Conservation (phyloP, 2,888 invertebrate species). For the Lithodes maja region DNA sequence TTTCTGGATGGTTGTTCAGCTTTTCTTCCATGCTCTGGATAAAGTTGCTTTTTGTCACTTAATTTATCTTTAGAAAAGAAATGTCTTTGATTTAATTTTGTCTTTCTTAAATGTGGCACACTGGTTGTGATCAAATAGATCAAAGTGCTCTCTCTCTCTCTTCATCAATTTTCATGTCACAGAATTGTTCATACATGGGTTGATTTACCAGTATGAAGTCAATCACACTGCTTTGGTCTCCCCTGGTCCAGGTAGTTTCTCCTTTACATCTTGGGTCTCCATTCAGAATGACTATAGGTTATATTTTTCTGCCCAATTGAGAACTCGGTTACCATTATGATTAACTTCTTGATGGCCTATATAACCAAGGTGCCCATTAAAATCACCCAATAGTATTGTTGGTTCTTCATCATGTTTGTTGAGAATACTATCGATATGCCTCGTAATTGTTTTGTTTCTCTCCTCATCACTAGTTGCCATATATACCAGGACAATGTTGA, state of each 20-base stretch:
- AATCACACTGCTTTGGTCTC: neutral
- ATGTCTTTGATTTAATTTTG: neutral
- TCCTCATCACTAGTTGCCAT: slow-evolving; percentile 9
- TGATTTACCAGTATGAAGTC: neutral
- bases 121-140: neutral
- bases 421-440: neutral
- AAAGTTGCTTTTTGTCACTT: neutral
- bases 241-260: slow-evolving; percentile 2
- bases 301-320: neutral
- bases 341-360: neutral
- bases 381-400: neutral
- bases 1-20: neutral
- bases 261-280: slow-evolving; percentile 1
- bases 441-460: neutral
- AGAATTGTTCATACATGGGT: neutral
- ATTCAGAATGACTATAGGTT: slow-evolving; percentile 13
- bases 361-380: neutral
- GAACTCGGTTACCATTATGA: neutral
- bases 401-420: neutral
- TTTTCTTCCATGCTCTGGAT: neutral
- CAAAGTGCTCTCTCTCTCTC: neutral
- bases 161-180: neutral
- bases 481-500: neutral
- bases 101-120: neutral
- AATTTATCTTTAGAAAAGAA: neutral